These are phyloP conservation scores for Napeogenes inachia DNA, from an alignment of 2,888 invertebrate species.

Conservation along the genomic window DNA sequence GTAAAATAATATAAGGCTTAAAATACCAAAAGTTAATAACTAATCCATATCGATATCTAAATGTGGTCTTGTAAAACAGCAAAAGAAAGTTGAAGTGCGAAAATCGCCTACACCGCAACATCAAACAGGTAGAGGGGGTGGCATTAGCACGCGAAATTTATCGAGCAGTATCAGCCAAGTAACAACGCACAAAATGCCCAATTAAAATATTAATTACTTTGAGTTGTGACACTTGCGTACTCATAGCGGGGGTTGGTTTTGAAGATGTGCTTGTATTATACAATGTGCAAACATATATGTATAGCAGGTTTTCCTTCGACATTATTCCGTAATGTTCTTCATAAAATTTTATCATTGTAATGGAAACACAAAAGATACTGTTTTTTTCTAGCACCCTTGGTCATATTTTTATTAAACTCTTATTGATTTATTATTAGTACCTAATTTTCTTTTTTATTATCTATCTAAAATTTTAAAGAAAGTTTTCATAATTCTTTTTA, in stretches of 20 bases:
- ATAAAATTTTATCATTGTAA: too few species aligned
- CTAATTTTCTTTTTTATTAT: too few species aligned
- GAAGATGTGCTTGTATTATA: slow-evolving; percentile 10
- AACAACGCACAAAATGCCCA: slow-evolving; percentile 74
- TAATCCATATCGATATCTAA: too few species aligned
- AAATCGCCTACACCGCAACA: slow-evolving; percentile 38
- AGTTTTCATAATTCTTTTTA: too few species aligned
- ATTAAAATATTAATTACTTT: slow-evolving; percentile 77
- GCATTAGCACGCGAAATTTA: slow-evolving; percentile 67
- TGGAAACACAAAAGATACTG: too few species aligned
- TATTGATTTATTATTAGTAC: too few species aligned
- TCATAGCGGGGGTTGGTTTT: slow-evolving; percentile 8
- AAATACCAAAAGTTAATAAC: too few species aligned
- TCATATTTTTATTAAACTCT: too few species aligned
- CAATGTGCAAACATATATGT: neutral
- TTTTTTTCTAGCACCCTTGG: too few species aligned
- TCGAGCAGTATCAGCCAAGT: slow-evolving; percentile 71
- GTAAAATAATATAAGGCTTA: neutral
- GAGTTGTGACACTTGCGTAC: slow-evolving; percentile 52
- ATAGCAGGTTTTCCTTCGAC: neutral
- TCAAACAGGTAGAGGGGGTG: slow-evolving; percentile 48
- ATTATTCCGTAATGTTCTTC: too few species aligned
- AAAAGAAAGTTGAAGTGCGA: slow-evolving; percentile 35
- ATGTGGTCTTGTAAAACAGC: neutral
- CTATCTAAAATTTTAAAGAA: too few species aligned